Percentiles rank a stretch among this genome's conserved stretches.
Evolutionary conservation across 1,140 invertebrate species (phyloP).

Genomic region (Heliconius eleuchia): DNA sequence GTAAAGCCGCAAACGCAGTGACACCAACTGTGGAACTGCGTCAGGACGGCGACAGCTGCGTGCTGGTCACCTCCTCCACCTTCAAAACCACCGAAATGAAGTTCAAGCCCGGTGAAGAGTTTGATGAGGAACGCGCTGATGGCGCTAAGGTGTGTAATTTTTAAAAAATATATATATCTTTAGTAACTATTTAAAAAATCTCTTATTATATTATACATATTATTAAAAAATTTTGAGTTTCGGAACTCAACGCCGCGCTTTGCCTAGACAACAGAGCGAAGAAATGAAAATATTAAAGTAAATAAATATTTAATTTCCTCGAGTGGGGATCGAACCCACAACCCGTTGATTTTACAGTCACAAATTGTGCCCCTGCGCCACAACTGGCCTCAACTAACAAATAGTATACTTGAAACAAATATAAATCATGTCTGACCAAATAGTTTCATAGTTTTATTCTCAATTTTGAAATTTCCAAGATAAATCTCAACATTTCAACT

Average conservation of each 20-base stretch:
- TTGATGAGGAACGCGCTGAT: slow-evolving; percentile 91
- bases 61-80: slow-evolving; percentile 88
- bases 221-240: background rate
- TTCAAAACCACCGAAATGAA: slow-evolving; percentile 91
- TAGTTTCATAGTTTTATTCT: background rate
- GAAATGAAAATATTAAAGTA: too few species aligned
- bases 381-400: too few species aligned
- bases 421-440: too few species aligned
- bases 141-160: slow-evolving; percentile 85
- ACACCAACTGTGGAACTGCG: slow-evolving; percentile 88
- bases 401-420: too few species aligned
- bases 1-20: slow-evolving; percentile 87
- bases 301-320: too few species aligned
- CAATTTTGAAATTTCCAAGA: background rate
- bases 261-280: too few species aligned
- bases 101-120: slow-evolving; percentile 91
- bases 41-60: slow-evolving; percentile 84
- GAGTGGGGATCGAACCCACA: too few species aligned
- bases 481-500: background rate
- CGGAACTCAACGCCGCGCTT: too few species aligned
- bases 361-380: too few species aligned
- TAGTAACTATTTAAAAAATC: too few species aligned
- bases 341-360: too few species aligned
- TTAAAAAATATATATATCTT: background rate
- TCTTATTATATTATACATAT: too few species aligned